Percentiles rank a stretch among this genome's conserved stretches.
Conservation (phyloP, 2,888 invertebrate species). For the Apantesis nais region DNA sequence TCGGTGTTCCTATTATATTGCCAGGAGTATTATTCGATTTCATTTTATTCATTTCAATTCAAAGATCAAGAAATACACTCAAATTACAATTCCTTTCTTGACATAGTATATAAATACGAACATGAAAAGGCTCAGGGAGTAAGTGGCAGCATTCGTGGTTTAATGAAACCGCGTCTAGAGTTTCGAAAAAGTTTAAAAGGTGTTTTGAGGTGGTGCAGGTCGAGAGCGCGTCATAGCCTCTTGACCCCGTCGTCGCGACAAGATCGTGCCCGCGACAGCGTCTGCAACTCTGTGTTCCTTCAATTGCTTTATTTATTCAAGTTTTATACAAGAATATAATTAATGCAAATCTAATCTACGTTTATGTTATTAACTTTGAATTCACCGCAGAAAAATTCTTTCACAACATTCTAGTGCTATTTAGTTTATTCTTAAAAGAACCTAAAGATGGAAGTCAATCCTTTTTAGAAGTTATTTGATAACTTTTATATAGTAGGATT, state of each 20-base stretch:
- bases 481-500: too few relatives aligned
- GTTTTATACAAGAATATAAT: background rate
- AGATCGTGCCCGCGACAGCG: slow-evolving; percentile 24
- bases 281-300: slow-evolving; percentile 33
- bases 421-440: too few relatives aligned
- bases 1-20: background rate
- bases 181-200: slow-evolving; percentile 77
- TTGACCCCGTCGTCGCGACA: slow-evolving; percentile 68
- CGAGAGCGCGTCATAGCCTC: slow-evolving; percentile 75
- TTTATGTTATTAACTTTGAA: too few relatives aligned
- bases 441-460: background rate
- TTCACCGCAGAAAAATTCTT: too few relatives aligned
- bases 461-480: too few relatives aligned
- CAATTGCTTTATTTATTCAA: slow-evolving; percentile 42
- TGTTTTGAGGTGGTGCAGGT: slow-evolving; percentile 70
- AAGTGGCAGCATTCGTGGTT: slow-evolving; percentile 60
- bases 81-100: slow-evolving; percentile 12
- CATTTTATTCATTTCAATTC: background rate
- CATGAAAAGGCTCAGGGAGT: slow-evolving; percentile 53
- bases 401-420: too few relatives aligned
- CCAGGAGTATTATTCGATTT: background rate
- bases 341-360: background rate
- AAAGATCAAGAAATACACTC: background rate
- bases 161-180: slow-evolving; percentile 74
- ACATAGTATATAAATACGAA: slow-evolving; percentile 36